These are phyloP conservation scores for Galaxea fascicularis DNA, from an alignment of 92 coral and sea anemone species.

Conservation along the genomic window DNA sequence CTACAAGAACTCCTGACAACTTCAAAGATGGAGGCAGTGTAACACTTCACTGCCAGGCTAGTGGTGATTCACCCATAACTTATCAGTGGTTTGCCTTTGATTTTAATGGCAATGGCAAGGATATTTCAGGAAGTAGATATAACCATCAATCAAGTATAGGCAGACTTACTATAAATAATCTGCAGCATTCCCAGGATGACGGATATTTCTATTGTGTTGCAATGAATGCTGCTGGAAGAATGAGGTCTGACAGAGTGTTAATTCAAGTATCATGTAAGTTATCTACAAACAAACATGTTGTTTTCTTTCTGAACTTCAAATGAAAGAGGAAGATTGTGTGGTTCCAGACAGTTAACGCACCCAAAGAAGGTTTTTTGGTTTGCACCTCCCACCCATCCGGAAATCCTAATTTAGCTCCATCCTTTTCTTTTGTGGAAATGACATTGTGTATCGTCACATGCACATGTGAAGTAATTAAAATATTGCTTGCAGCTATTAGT, in stretches of 20 bases:
- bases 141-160: constrained; percentile 68
- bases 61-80: constrained; percentile 45
- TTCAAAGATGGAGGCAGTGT: constrained; percentile 61
- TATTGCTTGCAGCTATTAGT: too few relatives aligned
- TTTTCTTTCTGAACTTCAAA: background rate
- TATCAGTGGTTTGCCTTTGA: constrained; percentile 75
- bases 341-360: background rate
- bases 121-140: constrained; percentile 62
- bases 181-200: constrained; percentile 80
- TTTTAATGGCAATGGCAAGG: constrained; percentile 60
- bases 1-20: constrained; percentile 27
- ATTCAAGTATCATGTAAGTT: constrained; percentile 92
- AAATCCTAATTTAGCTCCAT: too few relatives aligned
- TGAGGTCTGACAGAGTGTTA: constrained; percentile 70
- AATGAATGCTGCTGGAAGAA: constrained; percentile 71
- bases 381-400: too few relatives aligned
- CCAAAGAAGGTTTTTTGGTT: background rate
- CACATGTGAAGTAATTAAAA: too few relatives aligned
- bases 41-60: constrained; percentile 72
- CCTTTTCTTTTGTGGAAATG: too few relatives aligned
- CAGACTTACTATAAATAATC: constrained; percentile 70
- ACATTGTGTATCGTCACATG: too few relatives aligned
- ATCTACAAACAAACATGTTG: background rate
- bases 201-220: constrained; percentile 91
- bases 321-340: too few relatives aligned